Evolutionary conservation across 2,113 vertebrate species (phyloP).

Genomic region (Neotoma lepida): DNA sequence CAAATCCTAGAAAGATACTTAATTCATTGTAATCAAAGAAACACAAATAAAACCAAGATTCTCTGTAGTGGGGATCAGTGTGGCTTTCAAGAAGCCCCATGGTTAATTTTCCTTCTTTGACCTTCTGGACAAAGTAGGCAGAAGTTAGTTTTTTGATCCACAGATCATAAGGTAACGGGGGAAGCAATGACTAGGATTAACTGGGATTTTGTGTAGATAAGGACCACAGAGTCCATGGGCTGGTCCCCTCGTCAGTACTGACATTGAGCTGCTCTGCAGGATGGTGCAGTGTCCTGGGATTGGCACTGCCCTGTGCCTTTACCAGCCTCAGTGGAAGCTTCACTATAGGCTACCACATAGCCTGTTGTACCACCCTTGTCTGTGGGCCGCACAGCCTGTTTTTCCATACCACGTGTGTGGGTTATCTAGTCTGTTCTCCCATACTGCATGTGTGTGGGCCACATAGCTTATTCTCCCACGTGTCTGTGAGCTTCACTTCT

Average conservation of each 20-base stretch:
- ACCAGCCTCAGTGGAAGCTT: no score
- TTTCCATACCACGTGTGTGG: neutral
- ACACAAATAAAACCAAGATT: neutral
- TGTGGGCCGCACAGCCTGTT: neutral
- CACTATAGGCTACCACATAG: neutral
- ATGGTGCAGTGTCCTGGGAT: accelerated
- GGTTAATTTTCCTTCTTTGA: slow-evolving; percentile 12
- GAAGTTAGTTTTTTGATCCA: neutral
- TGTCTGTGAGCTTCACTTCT: neutral
- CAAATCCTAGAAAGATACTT: neutral
- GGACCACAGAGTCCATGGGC: neutral
- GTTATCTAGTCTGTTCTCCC: neutral
- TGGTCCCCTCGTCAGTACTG: neutral
- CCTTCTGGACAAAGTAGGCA: neutral
- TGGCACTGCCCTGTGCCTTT: neutral
- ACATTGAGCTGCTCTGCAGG: neutral
- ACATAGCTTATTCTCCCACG: neutral
- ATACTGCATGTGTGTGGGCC: neutral
- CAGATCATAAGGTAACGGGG: neutral
- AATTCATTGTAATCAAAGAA: neutral
- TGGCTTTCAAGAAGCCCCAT: slow-evolving; percentile 5
- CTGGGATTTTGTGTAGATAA: neutral
- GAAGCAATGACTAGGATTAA: neutral
- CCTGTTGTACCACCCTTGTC: neutral
- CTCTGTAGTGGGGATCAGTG: neutral